phyloP scores from a whole-genome alignment of 1,140 invertebrate genomes.

The Zaprionus camerounensis region DNA sequence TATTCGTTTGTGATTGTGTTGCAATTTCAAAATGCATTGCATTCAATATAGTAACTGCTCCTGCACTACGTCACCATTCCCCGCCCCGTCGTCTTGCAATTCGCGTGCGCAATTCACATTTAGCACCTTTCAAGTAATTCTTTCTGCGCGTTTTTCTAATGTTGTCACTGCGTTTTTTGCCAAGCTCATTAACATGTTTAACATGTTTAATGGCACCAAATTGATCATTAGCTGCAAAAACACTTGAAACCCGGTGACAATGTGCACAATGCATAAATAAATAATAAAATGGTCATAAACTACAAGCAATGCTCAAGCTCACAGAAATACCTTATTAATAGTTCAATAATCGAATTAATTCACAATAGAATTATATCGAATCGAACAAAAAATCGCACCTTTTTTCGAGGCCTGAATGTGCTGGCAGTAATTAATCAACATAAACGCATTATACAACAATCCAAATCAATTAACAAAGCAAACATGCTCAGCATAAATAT shows the following conservation, averaged over 20 bases:
- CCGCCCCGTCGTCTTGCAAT: neutral
- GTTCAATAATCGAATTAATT: slow-evolving; percentile 25
- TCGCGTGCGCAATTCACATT: slow-evolving; percentile 4
- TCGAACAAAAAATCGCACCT: slow-evolving; percentile 32
- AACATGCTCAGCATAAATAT: slow-evolving; percentile 51
- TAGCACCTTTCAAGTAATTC: slow-evolving; percentile 25
- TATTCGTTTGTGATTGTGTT: slow-evolving; percentile 9
- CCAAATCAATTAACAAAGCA: slow-evolving; percentile 58
- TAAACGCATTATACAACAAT: slow-evolving; percentile 62
- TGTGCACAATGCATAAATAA: slow-evolving; percentile 49
- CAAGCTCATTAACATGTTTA: slow-evolving; percentile 35
- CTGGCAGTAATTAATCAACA: slow-evolving; percentile 71
- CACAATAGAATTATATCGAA: slow-evolving; percentile 16
- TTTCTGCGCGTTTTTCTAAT: slow-evolving; percentile 9
- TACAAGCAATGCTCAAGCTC: slow-evolving; percentile 19
- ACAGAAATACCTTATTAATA: neutral
- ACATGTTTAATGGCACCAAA: slow-evolving; percentile 41
- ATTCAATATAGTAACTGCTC: neutral
- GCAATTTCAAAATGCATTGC: neutral
- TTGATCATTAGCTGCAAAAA: slow-evolving; percentile 51
- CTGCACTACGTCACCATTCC: neutral
- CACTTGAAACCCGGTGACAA: slow-evolving; percentile 42
- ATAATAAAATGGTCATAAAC: slow-evolving; percentile 38
- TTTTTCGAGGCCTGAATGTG: slow-evolving; percentile 34
- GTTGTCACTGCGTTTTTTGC: slow-evolving; percentile 20